Evolutionary conservation across 2,888 invertebrate species (phyloP).

Genomic region (Drosophila picticornis): DNA sequence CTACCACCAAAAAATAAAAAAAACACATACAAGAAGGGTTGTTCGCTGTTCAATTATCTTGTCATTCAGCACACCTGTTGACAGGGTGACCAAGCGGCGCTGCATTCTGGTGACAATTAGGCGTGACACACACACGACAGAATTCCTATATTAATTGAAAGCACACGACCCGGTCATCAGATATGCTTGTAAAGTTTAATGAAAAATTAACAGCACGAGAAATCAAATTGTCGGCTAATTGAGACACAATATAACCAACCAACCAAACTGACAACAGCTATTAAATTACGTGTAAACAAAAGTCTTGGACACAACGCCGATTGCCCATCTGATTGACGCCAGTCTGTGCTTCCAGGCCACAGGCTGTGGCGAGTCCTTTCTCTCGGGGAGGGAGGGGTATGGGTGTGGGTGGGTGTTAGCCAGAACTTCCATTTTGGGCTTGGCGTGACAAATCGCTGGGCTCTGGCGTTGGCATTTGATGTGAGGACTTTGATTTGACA

Average conservation of each 20-base stretch:
- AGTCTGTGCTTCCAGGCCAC: conserved; percentile 13
- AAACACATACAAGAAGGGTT: conserved; percentile 38
- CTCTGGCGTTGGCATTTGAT: conserved; percentile 63
- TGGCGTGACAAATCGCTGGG: conserved; percentile 72
- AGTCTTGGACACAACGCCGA: conserved; percentile 34
- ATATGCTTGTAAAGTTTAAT: conserved; percentile 63
- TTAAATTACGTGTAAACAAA: conserved; percentile 73
- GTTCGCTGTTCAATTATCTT: conserved; percentile 31
- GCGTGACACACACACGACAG: conserved; percentile 46
- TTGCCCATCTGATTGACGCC: conserved; percentile 23
- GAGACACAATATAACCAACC: conserved; percentile 67
- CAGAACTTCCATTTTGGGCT: conserved; percentile 11
- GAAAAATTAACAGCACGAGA: conserved; percentile 77
- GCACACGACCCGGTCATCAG: conserved; percentile 67
- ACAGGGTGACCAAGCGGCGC: conserved; percentile 34
- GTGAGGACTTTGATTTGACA: conserved; percentile 72
- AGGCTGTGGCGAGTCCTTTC: background rate
- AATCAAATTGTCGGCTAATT: conserved; percentile 82
- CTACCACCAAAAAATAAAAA: conserved; percentile 5
- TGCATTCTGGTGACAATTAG: conserved; percentile 35
- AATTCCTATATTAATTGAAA: conserved; percentile 80
- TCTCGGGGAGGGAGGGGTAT: background rate
- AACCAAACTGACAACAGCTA: conserved; percentile 48
- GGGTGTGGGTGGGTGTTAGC: background rate
- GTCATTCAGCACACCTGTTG: conserved; percentile 65